Evolutionary conservation across 2,888 invertebrate species (phyloP), one percentile per base, ranked within the genome.

Genomic region (Himalopsyche anomala): DNA sequence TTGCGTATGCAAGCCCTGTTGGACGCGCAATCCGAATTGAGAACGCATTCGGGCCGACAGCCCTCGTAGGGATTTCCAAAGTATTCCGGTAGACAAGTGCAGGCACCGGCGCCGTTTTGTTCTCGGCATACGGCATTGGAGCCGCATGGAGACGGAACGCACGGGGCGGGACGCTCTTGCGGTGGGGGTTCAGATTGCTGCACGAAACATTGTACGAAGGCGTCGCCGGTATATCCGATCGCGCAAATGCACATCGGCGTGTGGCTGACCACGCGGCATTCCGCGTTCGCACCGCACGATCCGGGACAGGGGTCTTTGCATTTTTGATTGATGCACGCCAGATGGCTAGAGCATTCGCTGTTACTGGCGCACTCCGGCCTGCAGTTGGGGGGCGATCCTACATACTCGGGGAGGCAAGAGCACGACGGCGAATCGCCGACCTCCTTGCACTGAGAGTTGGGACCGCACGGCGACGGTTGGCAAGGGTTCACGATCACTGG

Each of bases 121-220:
- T 95, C 96, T 90, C 95, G 96, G 90, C 98, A 98, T 89, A 96
- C 92, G 40, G 97, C 96, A 91, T 97, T 97, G n/a, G 96, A 95
- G 95, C 89, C 93, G 93, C 90, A 96, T 96, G 2, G 96, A 96
- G 38, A 95, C 95, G 42, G 96, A 80, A 93, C 92, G 89, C 28
- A 28, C 28, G 95, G 96, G 89, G 93, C 93, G 84, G 92, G 91
- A 45, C 89, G 89, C 89, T 93, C 92, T 89, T 93, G 90, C 86
- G 84, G 11, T 17, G 88, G 88, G 89, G 91, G 88, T 90, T 90
- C 87, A 87, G 86, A 80, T 90, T 90, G 91, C 89, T 92, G 91
- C 54, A 93, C 90, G 81, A 91, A 91, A 90, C 96, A 96, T 87
- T 93, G 92, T 8, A 94, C 92, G 90, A 96, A 96, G 54, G 96